A percentile compares a stretch with the other conserved stretches of the same genome.
Conservation (phyloP, 2,113 vertebrate species). For the Todiramphus chloris region DNA sequence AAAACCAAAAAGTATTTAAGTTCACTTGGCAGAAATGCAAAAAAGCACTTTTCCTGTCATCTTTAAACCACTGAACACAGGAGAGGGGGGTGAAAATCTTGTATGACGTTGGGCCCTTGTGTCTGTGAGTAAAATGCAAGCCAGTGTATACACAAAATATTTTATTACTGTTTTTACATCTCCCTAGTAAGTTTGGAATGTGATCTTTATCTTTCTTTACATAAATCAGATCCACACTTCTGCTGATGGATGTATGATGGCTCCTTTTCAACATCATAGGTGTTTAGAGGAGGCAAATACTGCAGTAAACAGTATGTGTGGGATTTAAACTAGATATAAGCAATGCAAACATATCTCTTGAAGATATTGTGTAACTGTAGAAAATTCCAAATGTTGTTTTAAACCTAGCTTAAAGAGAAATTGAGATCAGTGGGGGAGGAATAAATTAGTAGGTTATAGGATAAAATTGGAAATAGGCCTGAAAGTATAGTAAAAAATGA, state of each 20-base stretch:
- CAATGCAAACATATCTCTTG: background rate
- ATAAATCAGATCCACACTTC: constrained; percentile 14
- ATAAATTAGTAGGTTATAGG: constrained; percentile 62
- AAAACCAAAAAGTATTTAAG: constrained; percentile 12
- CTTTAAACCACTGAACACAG: background rate
- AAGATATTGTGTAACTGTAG: background rate
- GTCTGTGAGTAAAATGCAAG: background rate
- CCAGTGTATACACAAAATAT: background rate
- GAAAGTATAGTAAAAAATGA: constrained; percentile 27
- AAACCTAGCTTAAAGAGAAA: constrained; percentile 55
- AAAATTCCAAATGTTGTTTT: constrained; percentile 47
- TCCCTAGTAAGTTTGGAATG: constrained; percentile 9
- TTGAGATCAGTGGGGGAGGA: constrained; percentile 62
- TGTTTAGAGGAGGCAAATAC: constrained; percentile 32
- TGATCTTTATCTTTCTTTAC: constrained; percentile 34
- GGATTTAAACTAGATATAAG: constrained; percentile 27
- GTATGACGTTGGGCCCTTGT: background rate
- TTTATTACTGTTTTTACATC: background rate
- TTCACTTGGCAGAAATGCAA: background rate
- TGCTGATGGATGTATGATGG: constrained; percentile 4
- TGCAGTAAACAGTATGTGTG: constrained; percentile 12
- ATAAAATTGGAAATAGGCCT: constrained; percentile 69
- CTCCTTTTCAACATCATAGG: constrained; percentile 32
- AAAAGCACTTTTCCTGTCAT: background rate
- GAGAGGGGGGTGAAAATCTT: background rate